A percentile compares a stretch with the other conserved stretches of the same genome.
Evolutionary conservation across 1,140 invertebrate species (phyloP).

Genomic region (Nomia melanderi): DNA sequence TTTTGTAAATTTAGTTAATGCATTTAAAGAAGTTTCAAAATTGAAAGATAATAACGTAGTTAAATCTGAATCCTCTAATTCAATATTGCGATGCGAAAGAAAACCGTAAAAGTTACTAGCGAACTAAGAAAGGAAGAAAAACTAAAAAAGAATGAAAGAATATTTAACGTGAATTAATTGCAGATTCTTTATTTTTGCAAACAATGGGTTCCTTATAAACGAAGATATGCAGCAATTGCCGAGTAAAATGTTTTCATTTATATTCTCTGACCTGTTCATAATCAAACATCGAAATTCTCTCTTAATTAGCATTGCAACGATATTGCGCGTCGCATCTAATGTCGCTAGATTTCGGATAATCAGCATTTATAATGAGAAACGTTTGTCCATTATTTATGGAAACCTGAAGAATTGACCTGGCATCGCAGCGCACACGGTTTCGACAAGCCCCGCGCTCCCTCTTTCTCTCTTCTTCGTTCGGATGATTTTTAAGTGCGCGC

Average conservation of each 20-base stretch:
- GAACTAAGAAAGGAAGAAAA: too few relatives aligned
- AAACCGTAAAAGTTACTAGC: too few relatives aligned
- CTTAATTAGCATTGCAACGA: slow-evolving; percentile 10
- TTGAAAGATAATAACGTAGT: too few relatives aligned
- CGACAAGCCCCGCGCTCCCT: background rate
- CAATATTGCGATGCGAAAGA: too few relatives aligned
- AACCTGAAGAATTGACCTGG: slow-evolving; percentile 17
- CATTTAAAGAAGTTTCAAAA: too few relatives aligned
- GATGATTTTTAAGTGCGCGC: slow-evolving; percentile 16
- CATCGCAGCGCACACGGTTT: slow-evolving; percentile 12
- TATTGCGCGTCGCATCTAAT: background rate
- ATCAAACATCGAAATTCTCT: background rate
- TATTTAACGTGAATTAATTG: too few relatives aligned
- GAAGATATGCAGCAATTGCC: background rate
- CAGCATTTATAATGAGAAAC: slow-evolving; percentile 33
- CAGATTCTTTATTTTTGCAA: too few relatives aligned
- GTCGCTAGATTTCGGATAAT: slow-evolving; percentile 9
- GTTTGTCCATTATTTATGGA: slow-evolving; percentile 34
- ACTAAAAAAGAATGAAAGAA: too few relatives aligned
- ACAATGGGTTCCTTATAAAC: background rate
- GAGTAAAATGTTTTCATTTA: background rate
- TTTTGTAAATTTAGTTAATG: too few relatives aligned
- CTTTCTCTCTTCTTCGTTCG: background rate
- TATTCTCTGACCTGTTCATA: background rate
- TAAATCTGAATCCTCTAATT: too few relatives aligned